Conservation (phyloP, 1,140 invertebrate genomes). For the Ceratitis capitata region DNA sequence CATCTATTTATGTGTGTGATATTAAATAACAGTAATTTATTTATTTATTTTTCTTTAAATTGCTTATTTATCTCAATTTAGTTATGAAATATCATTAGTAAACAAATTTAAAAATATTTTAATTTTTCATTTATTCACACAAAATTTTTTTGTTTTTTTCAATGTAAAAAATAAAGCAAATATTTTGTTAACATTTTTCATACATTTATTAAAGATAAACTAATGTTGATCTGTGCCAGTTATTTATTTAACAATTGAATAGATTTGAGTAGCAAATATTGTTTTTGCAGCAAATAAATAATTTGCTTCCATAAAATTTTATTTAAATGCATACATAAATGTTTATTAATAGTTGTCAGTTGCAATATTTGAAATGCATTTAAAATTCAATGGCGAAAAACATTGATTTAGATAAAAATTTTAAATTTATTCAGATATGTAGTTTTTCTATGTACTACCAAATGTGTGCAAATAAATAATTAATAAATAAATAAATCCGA, state of each 20-base stretch:
- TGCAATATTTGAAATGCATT: background rate
- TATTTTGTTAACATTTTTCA: no score
- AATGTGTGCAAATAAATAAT: no score
- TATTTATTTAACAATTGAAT: background rate
- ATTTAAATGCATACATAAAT: background rate
- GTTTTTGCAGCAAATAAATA: background rate
- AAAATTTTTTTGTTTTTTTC: no score
- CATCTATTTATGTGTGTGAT: background rate
- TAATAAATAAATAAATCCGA: no score
- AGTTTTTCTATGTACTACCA: no score
- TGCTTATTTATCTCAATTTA: background rate
- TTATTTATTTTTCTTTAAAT: background rate
- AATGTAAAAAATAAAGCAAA: no score
- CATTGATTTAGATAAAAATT: no score
- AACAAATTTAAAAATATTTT: background rate
- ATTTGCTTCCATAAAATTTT: background rate
- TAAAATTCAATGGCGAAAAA: constrained; percentile 2
- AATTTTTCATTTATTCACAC: no score
- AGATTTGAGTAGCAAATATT: background rate
- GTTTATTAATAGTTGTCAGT: background rate
- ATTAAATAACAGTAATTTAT: background rate
- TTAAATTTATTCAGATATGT: no score
- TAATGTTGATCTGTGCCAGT: background rate
- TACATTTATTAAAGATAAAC: no score
- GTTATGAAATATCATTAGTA: no score